Base-by-base conservation (phyloP, 1,140 invertebrate genomes). In the Lanistes nyassanus region DNA sequence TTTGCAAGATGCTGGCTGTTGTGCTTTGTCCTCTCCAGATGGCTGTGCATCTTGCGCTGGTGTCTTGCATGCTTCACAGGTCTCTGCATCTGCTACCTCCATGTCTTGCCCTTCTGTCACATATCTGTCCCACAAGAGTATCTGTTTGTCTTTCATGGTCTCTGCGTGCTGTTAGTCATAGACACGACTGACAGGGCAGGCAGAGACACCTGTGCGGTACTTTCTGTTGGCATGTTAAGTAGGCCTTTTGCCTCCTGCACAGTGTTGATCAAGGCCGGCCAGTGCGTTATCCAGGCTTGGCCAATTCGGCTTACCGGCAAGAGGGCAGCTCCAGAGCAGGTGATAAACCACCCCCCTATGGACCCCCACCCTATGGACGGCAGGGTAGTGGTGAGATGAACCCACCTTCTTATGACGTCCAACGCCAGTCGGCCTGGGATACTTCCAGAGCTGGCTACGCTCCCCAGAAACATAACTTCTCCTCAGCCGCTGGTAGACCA, bases 321-420 rank as follows among this genome's bases (percentile, higher is more conserved):
- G 70, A 72, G 58, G 42, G 70, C 70, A 60, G 42, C 70, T 23
- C 42, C 37, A 56, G 70, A 21, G 36, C 70, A 13, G n/a, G 29
- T 19, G 56, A 60, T 31, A 56, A 56, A 39, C 56, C 68, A 29
- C 67, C 51, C 34, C 58, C 60, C 31, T 75, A 67, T 68, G 58
- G 73, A 60, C 55, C 70, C 70, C 23, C 16, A 13, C 23, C 51
- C 21, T n/a, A 62, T 19, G 34, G 55, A 36, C 42, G 19, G 5
- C 29, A 34, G 53, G 70, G 70, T 42, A 72, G 70, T 37, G 70
- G 70, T 72, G 70, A 72, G 70, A 72, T 72, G 56, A 60, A 55
- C 13, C 70, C 70, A 60, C 70, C 70, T 36, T 34, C 73, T 75
- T 65, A 72, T 60, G 29, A 6, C 29, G 36, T 62, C 62, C 3